Evolutionary conservation across 1,140 invertebrate species (phyloP).

Genomic region (Apis dorsata): DNA sequence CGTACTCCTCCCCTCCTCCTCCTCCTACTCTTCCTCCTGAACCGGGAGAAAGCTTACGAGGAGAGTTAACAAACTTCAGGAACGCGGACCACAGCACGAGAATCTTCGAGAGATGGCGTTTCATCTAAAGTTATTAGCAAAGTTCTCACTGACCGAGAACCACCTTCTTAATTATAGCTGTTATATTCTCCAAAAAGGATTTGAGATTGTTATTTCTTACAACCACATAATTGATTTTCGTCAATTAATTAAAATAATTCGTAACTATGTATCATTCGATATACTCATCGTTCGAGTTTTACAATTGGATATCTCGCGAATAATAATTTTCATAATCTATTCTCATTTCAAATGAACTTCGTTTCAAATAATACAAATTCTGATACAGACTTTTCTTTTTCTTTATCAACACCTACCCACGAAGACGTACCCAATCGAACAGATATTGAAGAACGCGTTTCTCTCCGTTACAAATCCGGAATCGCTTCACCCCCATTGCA

Average conservation of each 20-base stretch:
- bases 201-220: constrained; percentile 12
- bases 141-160: constrained; percentile 58
- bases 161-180: constrained; percentile 64
- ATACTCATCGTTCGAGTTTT: background rate
- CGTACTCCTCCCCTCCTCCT: constrained; percentile 41
- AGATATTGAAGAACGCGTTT: background rate
- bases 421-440: background rate
- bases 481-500: constrained; percentile 23
- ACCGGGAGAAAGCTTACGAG: constrained; percentile 63
- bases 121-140: constrained; percentile 64
- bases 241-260: no score
- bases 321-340: no score
- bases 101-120: constrained; percentile 55
- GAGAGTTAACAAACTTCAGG: constrained; percentile 73
- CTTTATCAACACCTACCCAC: background rate
- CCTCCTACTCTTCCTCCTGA: constrained; percentile 47
- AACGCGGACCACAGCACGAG: constrained; percentile 64
- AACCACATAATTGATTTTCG: background rate
- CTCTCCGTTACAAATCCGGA: constrained; percentile 32
- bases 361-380: no score
- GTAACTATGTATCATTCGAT: no score
- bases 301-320: no score
- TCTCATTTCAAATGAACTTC: no score
- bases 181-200: constrained; percentile 54
- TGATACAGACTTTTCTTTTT: no score